Evolutionary conservation across 2,797 vertebrate species (phyloP).

Genomic region (Amazona ochrocephala): DNA sequence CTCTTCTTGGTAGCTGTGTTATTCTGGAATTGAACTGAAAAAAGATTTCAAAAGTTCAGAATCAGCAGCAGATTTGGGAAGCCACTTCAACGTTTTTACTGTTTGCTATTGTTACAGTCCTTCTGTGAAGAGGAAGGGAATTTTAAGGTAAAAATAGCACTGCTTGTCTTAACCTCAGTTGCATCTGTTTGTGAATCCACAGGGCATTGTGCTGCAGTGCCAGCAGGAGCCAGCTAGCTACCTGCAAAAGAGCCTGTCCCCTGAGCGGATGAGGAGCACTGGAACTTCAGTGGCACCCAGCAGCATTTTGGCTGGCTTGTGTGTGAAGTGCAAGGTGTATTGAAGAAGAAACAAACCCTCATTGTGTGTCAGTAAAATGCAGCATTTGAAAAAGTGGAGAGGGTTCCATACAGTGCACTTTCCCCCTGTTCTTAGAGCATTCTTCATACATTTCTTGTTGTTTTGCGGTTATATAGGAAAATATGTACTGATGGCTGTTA

Average conservation of each 20-base stretch:
- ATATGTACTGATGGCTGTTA: neutral
- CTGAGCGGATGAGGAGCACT: rapidly evolving
- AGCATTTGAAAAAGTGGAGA: neutral
- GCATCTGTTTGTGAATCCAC: neutral
- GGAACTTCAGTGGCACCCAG: neutral
- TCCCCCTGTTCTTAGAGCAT: neutral
- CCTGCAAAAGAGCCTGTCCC: neutral
- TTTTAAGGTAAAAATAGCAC: neutral
- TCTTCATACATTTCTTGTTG: neutral
- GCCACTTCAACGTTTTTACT: neutral
- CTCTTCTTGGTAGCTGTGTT: neutral
- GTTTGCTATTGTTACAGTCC: rapidly evolving
- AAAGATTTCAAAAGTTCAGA: neutral
- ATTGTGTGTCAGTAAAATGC: neutral
- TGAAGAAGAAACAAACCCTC: neutral
- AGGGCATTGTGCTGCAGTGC: neutral
- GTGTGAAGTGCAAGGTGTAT: neutral
- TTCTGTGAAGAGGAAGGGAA: neutral
- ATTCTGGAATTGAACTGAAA: neutral
- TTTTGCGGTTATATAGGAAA: neutral
- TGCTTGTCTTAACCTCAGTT: neutral
- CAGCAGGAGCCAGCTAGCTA: neutral
- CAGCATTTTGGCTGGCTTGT: neutral
- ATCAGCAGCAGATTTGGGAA: neutral
- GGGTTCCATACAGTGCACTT: neutral